Evolutionary conservation across 2,797 vertebrate genomes (phyloP).

Genomic region (Sebastes flavidus): DNA sequence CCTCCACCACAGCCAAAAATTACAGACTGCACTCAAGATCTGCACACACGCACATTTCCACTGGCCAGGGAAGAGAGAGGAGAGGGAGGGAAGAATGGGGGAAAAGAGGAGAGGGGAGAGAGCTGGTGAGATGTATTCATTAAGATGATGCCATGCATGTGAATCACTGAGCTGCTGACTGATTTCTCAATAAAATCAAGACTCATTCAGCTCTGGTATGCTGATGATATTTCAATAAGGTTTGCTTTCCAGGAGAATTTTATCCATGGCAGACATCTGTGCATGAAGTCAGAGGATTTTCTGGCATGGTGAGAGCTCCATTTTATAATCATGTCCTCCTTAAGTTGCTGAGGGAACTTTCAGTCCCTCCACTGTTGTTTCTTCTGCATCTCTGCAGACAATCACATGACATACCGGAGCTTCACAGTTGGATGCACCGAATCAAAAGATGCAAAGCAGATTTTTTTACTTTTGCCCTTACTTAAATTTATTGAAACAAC

Average conservation of each 20-base stretch:
- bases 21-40: conserved; percentile 79
- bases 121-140: conserved; percentile 44
- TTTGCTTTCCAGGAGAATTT: background rate
- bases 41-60: conserved; percentile 83
- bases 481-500: background rate
- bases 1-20: conserved; percentile 82
- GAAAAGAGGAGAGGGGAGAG: conserved; percentile 6
- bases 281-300: conserved; percentile 3
- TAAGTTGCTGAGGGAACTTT: background rate
- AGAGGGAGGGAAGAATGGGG: background rate
- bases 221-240: background rate
- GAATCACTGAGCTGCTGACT: conserved; percentile 50
- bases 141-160: conserved; percentile 50
- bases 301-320: background rate
- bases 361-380: background rate
- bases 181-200: conserved; percentile 33
- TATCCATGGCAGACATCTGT: conserved; percentile 1
- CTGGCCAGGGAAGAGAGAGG: conserved; percentile 63
- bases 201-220: conserved; percentile 19
- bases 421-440: background rate
- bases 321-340: conserved; percentile 14
- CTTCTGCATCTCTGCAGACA: conserved; percentile 4
- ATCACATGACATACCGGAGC: background rate
- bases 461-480: background rate
- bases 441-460: background rate